Evolutionary conservation across 2,113 vertebrate species (phyloP).

Genomic region (Trogon surrucura): DNA sequence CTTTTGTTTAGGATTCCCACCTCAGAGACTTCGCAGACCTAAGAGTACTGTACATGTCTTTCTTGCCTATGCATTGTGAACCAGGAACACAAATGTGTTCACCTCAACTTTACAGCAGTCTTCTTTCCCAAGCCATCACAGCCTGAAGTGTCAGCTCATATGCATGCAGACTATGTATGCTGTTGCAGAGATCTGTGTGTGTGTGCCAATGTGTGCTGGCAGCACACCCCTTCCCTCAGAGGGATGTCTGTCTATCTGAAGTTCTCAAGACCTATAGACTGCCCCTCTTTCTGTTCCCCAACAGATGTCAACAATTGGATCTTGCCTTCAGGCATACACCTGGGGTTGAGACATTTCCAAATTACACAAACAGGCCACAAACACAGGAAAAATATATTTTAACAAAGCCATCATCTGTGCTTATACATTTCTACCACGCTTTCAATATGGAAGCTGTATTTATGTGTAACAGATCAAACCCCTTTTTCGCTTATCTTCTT

Average conservation of each 20-base stretch:
- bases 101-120: not conserved
- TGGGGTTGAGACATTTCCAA: not conserved
- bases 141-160: not conserved
- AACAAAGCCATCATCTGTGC: not conserved
- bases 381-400: not conserved
- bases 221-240: not conserved
- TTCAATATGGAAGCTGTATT: not conserved
- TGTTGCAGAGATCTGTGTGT: not conserved
- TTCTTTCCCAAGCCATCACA: not conserved
- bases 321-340: conserved; percentile 6
- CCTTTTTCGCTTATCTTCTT: not conserved
- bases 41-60: not conserved
- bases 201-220: not conserved
- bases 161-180: not conserved
- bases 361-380: not conserved
- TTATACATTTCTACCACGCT: fast-evolving
- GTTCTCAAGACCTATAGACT: not conserved
- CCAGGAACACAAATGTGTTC: not conserved
- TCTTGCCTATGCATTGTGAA: not conserved
- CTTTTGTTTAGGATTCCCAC: not conserved
- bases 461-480: not conserved
- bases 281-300: not conserved
- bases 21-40: not conserved
- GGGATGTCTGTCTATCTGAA: not conserved
- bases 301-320: not conserved